Conservation (phyloP, 2,888 invertebrate species). For the Sphecodes monilicornis region DNA sequence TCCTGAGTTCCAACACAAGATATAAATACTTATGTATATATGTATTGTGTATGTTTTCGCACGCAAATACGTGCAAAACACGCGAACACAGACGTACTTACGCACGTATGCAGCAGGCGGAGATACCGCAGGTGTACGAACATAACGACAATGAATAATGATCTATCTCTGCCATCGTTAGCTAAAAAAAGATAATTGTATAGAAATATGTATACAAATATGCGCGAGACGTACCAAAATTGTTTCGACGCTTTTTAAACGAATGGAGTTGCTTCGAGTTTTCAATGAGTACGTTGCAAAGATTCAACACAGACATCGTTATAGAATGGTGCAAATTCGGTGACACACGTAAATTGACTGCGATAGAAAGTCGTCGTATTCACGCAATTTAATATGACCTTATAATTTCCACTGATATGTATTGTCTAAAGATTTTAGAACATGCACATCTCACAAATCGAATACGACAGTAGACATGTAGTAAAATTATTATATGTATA, state of each 20-base stretch:
- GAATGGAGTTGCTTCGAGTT: neutral
- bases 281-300: neutral
- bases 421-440: constrained; percentile 38
- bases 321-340: neutral
- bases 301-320: neutral
- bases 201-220: neutral
- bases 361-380: constrained; percentile 11
- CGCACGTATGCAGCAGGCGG: neutral
- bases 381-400: constrained; percentile 19
- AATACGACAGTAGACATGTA: constrained; percentile 5
- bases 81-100: neutral
- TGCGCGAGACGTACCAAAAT: neutral
- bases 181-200: constrained; percentile 1
- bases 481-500: neutral
- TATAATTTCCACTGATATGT: constrained; percentile 41
- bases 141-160: constrained; percentile 10
- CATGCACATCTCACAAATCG: constrained; percentile 4
- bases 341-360: neutral
- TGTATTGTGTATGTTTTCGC: neutral
- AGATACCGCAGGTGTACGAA: neutral
- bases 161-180: constrained; percentile 5
- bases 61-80: neutral
- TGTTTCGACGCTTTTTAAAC: constrained; percentile 26
- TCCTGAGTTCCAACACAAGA: constrained; percentile 35
- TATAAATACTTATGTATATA: neutral